phyloP scores from a whole-genome alignment of 2,113 vertebrate species.

The Propithecus coquereli region DNA sequence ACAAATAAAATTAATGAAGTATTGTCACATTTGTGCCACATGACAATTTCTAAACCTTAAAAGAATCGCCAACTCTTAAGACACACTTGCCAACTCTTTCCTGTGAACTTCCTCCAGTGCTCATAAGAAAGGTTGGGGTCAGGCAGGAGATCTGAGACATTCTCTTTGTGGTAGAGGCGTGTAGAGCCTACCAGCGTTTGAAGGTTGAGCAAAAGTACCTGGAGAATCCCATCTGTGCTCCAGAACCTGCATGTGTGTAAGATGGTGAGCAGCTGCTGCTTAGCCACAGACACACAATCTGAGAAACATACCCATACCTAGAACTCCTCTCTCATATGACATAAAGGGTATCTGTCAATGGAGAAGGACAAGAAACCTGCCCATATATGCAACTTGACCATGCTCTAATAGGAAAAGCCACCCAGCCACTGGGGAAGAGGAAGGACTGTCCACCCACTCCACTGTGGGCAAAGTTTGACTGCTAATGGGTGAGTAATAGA shows the following conservation, averaged over 20 bases:
- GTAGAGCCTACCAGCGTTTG: neutral
- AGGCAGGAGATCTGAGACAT: neutral
- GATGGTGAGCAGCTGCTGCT: neutral
- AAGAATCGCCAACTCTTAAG: neutral
- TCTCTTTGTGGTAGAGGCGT: neutral
- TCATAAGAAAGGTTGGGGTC: neutral
- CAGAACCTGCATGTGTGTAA: neutral
- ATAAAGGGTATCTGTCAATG: neutral
- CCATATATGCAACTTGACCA: neutral
- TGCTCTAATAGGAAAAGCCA: neutral
- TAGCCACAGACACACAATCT: neutral
- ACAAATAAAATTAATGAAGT: neutral
- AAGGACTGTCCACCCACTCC: neutral
- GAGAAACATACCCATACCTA: neutral
- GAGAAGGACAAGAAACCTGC: neutral
- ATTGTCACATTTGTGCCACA: neutral
- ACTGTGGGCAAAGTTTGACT: neutral
- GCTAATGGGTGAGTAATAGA: neutral
- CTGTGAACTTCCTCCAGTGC: neutral
- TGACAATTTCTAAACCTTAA: neutral
- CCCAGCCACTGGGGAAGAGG: neutral
- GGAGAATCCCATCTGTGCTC: neutral
- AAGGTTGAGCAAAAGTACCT: neutral
- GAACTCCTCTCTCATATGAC: neutral
- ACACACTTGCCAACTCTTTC: neutral